A percentile compares a stretch with the other conserved stretches of the same genome.
Conservation (phyloP, 2,888 invertebrate species). For the Philereme transversata region DNA sequence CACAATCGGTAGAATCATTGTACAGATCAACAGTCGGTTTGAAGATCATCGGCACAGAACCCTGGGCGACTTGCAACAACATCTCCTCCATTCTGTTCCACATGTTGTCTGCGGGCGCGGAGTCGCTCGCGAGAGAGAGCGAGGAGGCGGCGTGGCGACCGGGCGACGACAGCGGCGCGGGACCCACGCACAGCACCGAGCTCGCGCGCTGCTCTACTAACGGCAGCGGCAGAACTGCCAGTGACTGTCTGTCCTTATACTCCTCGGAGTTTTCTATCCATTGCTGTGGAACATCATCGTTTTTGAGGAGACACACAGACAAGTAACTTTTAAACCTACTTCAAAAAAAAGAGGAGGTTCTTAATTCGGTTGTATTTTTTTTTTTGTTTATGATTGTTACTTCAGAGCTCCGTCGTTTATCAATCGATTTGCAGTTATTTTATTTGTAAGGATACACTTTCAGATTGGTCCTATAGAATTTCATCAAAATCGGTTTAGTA, state of each 20-base stretch:
- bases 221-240: slow-evolving; percentile 90
- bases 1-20: slow-evolving; percentile 86
- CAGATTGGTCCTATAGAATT: too few relatives aligned
- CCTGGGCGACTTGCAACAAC: slow-evolving; percentile 87
- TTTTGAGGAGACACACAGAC: not conserved
- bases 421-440: too few relatives aligned
- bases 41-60: slow-evolving; percentile 89
- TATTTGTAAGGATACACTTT: too few relatives aligned
- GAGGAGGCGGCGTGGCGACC: slow-evolving; percentile 83
- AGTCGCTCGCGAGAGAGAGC: slow-evolving; percentile 64
- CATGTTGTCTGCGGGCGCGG: slow-evolving; percentile 48
- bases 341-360: too few relatives aligned
- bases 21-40: slow-evolving; percentile 91
- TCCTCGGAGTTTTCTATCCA: slow-evolving; percentile 73
- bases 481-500: too few relatives aligned
- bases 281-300: slow-evolving; percentile 57
- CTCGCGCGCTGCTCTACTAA: slow-evolving; percentile 87
- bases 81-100: slow-evolving; percentile 92
- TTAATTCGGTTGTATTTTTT: too few relatives aligned
- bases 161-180: slow-evolving; percentile 81
- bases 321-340: too few relatives aligned
- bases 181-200: slow-evolving; percentile 87
- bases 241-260: slow-evolving; percentile 48
- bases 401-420: too few relatives aligned
- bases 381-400: too few relatives aligned